Conservation (phyloP, 2,113 vertebrate genomes). For the Triplophysa tibetana region DNA sequence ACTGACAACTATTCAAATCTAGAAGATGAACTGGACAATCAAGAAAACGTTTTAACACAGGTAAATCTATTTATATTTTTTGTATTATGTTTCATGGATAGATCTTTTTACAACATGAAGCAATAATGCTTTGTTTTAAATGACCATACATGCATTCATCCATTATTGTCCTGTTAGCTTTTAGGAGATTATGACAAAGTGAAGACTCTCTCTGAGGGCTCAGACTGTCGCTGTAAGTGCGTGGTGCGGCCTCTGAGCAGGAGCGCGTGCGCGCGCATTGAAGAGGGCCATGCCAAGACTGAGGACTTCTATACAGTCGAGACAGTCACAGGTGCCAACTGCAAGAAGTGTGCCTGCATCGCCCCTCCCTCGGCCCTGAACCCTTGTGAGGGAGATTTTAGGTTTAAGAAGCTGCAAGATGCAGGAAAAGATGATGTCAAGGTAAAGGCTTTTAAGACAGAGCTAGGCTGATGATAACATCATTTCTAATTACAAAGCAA, state of each 20-base stretch:
- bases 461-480: not conserved
- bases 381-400: constrained; percentile 90
- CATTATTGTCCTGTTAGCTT: constrained; percentile 68
- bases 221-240: constrained; percentile 88
- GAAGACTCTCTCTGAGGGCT: constrained; percentile 88
- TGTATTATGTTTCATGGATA: not conserved
- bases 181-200: constrained; percentile 95
- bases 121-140: not conserved
- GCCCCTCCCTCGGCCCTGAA: constrained; percentile 90
- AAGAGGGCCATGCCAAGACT: constrained; percentile 61
- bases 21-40: constrained; percentile 85
- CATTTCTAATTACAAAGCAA: too few relatives aligned
- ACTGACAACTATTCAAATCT: constrained; percentile 57
- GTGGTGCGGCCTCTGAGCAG: constrained; percentile 86
- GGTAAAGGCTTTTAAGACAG: constrained; percentile 69
- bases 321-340: constrained; percentile 88
- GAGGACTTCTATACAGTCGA: constrained; percentile 89
- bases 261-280: constrained; percentile 79
- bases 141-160: not conserved
- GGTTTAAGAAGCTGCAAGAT: constrained; percentile 87
- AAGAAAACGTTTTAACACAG: constrained; percentile 88
- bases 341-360: constrained; percentile 89
- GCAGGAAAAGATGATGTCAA: constrained; percentile 83
- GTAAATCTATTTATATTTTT: constrained; percentile 59
- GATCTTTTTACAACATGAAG: not conserved